Base-by-base conservation (phyloP, 2,113 vertebrate genomes). In the Stercorarius parasiticus region DNA sequence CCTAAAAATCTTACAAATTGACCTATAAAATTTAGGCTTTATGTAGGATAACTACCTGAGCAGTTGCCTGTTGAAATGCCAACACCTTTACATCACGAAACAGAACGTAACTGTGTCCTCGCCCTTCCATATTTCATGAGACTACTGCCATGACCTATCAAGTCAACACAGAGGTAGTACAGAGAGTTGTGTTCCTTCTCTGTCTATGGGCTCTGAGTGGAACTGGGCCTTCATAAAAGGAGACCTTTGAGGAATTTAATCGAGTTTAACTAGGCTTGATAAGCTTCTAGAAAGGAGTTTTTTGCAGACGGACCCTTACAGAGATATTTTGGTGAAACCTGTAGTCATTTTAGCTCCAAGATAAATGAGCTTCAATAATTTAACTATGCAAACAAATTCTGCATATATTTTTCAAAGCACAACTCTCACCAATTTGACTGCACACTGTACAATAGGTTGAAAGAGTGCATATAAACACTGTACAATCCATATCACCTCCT, bases 91-190 rank as follows among this genome's bases (percentile, higher is more conserved):
- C 7, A 30, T 36, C 8, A 20, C 6, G 2, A 69, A 83, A 55
- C 2, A 25, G 15, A 38, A 55, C 0, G 0, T 26, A 36, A 34
- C 23, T 16, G 3, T 47, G 23, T 76, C n/a, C 38, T 84, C 1
- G 0, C 13, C 27, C 10, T 32, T 55, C 5, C 1, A 0, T 27
- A 23, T 79, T 79, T 50, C 50, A 36, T 21, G 20, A 58, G 25
- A 52, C 20, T 55, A 29, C 38, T 40, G 17, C 15, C 32, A 53
- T 22, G 15, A 62, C 26, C 17, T 66, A 27, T 16, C 11, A 78
- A 82, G 22, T 47, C 84, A 72, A 5, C 3, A 6, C 22, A 64
- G 19, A 79, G 7, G 22, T 14, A 67, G 4, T 9, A 67, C 10
- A 34, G 1, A 34, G 7, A 84, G 10, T 15, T 36, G 11, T 58